Conservation (phyloP, 1,140 invertebrate species). For the Papilio dardanus region DNA sequence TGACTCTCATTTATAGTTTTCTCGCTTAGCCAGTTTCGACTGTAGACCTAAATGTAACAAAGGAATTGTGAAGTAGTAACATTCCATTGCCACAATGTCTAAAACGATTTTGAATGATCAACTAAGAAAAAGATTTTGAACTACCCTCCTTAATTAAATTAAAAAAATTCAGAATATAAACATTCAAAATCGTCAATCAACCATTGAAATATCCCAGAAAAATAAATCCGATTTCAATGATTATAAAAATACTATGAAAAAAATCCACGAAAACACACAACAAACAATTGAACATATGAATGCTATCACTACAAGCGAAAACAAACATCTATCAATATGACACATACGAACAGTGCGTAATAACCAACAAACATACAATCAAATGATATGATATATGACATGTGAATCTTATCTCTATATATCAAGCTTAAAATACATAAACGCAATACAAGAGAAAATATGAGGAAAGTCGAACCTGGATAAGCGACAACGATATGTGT, state of each 20-base stretch:
- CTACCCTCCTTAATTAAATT: too few species aligned
- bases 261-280: conserved; percentile 3
- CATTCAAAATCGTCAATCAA: not conserved
- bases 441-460: too few species aligned
- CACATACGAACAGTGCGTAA: not conserved
- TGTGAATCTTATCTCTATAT: conserved; percentile 8
- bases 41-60: not conserved
- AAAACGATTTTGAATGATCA: not conserved
- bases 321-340: not conserved
- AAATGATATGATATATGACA: not conserved
- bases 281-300: not conserved
- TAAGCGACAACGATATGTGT: too few species aligned
- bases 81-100: not conserved
- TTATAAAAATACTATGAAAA: not conserved
- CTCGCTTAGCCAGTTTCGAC: too few species aligned
- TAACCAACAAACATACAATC: not conserved
- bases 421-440: not conserved
- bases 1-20: too few species aligned
- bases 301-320: conserved; percentile 5
- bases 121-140: not conserved
- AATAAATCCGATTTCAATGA: not conserved
- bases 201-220: not conserved
- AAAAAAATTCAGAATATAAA: too few species aligned
- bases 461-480: too few species aligned
- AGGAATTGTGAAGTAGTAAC: not conserved